Evolutionary conservation across 35 echinoderm and acorn worm species (phyloP).

Genomic region (Heliocidaris tuberculata): DNA sequence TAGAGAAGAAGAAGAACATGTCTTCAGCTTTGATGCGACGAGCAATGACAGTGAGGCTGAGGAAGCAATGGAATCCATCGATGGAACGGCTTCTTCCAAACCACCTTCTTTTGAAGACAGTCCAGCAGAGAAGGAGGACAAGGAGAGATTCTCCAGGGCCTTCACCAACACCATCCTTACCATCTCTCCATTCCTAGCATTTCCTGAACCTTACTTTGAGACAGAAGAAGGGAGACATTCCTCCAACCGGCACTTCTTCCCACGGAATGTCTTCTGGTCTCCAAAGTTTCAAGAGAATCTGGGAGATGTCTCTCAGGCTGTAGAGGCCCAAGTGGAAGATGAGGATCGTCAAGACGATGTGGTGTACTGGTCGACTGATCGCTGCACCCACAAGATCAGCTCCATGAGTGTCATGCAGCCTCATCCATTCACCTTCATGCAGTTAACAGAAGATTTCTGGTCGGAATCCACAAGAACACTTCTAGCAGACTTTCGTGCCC

Average conservation of each 20-base stretch:
- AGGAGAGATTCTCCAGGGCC: slow-evolving; percentile 49
- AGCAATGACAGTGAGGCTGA: slow-evolving; percentile 46
- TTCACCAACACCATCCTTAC: slow-evolving; percentile 59
- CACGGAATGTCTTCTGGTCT: slow-evolving; percentile 63
- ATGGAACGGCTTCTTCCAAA: not conserved
- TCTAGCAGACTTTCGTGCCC: slow-evolving; percentile 81
- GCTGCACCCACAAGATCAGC: slow-evolving; percentile 66
- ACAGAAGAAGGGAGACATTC: slow-evolving; percentile 64
- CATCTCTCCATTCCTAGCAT: slow-evolving; percentile 64
- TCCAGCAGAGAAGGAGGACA: slow-evolving; percentile 28
- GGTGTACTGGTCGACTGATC: slow-evolving; percentile 54
- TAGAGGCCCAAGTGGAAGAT: not conserved
- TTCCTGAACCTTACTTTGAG: slow-evolving; percentile 71
- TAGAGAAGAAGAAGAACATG: slow-evolving; percentile 26
- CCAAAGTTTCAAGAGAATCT: slow-evolving; percentile 31
- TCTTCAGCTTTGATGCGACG: slow-evolving; percentile 35
- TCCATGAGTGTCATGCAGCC: slow-evolving; percentile 42
- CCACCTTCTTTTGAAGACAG: not conserved
- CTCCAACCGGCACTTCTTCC: slow-evolving; percentile 53
- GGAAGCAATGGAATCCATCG: not conserved
- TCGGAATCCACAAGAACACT: slow-evolving; percentile 64
- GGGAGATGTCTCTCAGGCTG: not conserved
- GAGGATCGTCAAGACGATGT: slow-evolving; percentile 20
- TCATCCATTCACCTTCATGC: slow-evolving; percentile 75
- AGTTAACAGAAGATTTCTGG: slow-evolving; percentile 47